phyloP scores from a whole-genome alignment of 2,797 vertebrate species.

The Scleropages formosus region DNA sequence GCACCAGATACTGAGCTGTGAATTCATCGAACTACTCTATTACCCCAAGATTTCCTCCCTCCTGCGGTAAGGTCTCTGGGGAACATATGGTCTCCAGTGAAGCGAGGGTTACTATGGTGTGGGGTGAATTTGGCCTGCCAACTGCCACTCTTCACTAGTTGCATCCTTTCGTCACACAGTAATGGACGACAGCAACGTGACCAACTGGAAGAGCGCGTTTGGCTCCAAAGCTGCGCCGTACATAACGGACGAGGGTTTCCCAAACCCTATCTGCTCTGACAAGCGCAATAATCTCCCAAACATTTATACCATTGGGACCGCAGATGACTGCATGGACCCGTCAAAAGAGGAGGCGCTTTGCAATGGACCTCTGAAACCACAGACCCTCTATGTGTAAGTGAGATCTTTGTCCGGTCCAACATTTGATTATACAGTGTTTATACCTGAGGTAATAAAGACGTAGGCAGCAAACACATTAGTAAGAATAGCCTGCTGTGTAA shows the following conservation, averaged over 20 bases:
- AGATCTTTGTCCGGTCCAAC: not conserved
- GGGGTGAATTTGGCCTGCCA: not conserved
- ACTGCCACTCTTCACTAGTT: not conserved
- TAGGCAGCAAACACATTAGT: no score
- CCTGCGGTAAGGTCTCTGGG: not conserved
- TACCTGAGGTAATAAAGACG: no score
- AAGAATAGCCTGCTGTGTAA: no score
- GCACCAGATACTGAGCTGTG: no score
- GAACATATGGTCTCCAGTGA: no score
- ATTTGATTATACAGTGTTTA: no score
- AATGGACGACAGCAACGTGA: constrained; percentile 80
- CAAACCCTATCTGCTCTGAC: constrained; percentile 76
- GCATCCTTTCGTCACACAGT: constrained; percentile 53
- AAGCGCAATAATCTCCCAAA: constrained; percentile 53
- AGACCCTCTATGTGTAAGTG: constrained; percentile 89
- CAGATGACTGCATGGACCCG: constrained; percentile 71
- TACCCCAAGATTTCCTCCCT: not conserved
- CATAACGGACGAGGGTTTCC: constrained; percentile 87
- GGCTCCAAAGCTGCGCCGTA: constrained; percentile 79
- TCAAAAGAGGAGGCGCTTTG: constrained; percentile 77
- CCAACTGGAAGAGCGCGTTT: constrained; percentile 88
- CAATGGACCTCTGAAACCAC: constrained; percentile 90
- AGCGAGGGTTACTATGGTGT: not conserved
- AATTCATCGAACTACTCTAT: no score
- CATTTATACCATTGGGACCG: constrained; percentile 82